Percentiles rank a stretch among this genome's conserved stretches.
phyloP scores from a whole-genome alignment of 1,140 invertebrate genomes.

The Habropoda laboriosa region DNA sequence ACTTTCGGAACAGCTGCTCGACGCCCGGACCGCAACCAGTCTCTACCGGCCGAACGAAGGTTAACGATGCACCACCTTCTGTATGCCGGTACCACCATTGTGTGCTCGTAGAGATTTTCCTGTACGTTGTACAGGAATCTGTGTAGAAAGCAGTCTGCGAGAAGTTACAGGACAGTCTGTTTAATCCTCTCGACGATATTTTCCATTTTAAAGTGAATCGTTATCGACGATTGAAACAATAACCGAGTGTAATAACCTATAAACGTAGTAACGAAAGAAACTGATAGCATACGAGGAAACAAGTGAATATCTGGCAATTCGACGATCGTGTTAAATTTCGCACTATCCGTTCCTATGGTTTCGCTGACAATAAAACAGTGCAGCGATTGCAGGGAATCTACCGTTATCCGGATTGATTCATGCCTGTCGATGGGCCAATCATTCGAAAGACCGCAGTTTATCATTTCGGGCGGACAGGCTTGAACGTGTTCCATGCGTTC shows the following conservation, averaged over 20 bases:
- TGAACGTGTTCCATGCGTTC: neutral
- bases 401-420: constrained; percentile 19
- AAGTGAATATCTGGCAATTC: neutral
- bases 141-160: too few relatives aligned
- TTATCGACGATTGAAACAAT: too few relatives aligned
- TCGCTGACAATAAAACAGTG: neutral
- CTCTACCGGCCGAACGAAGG: neutral
- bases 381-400: neutral
- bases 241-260: too few relatives aligned
- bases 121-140: too few relatives aligned
- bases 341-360: neutral
- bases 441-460: constrained; percentile 7
- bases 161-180: too few relatives aligned
- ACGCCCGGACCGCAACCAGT: constrained; percentile 2
- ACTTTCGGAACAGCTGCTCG: constrained; percentile 53
- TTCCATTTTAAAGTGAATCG: too few relatives aligned
- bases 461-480: neutral
- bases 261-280: too few relatives aligned
- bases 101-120: neutral
- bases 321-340: neutral
- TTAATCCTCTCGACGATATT: too few relatives aligned
- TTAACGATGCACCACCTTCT: constrained; percentile 9
- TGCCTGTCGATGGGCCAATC: constrained; percentile 21
- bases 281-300: too few relatives aligned
- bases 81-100: neutral